These are phyloP conservation scores for Paracanthobrama guichenoti DNA, from an alignment of 2,113 vertebrate genomes.

Conservation along the genomic window DNA sequence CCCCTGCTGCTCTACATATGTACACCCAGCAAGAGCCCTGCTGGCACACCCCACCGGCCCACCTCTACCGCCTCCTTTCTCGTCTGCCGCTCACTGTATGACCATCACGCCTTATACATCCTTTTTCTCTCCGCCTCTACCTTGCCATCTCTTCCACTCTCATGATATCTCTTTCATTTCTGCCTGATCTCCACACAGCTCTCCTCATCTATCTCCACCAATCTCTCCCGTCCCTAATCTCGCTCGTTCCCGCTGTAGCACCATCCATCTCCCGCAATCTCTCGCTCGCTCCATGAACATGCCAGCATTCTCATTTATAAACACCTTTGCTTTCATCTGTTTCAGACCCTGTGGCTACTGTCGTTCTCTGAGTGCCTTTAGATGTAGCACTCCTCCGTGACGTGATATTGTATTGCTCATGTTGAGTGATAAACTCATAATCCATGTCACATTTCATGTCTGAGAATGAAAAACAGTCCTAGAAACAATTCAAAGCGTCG, in stretches of 20 bases:
- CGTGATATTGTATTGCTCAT: conserved; percentile 17
- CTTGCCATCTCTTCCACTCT: conserved; percentile 35
- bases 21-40: conserved; percentile 75
- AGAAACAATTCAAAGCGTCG: background rate
- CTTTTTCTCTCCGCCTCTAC: background rate
- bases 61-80: conserved; percentile 30
- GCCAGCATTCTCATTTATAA: conserved; percentile 57
- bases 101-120: conserved; percentile 32
- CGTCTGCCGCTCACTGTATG: conserved; percentile 18
- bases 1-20: conserved; percentile 81
- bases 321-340: conserved; percentile 35
- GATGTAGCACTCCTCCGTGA: background rate
- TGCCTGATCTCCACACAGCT: conserved; percentile 49
- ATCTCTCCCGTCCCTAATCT: conserved; percentile 63
- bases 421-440: conserved; percentile 17
- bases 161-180: conserved; percentile 40
- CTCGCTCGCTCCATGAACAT: conserved; percentile 62
- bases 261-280: conserved; percentile 59
- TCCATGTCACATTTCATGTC: conserved; percentile 15
- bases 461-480: background rate
- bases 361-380: conserved; percentile 28
- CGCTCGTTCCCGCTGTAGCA: conserved; percentile 54
- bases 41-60: conserved; percentile 45
- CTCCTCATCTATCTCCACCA: conserved; percentile 50
- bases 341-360: conserved; percentile 32